These are phyloP conservation scores for Diplodus sargus DNA, from an alignment of 2,797 vertebrate genomes.

Conservation along the genomic window DNA sequence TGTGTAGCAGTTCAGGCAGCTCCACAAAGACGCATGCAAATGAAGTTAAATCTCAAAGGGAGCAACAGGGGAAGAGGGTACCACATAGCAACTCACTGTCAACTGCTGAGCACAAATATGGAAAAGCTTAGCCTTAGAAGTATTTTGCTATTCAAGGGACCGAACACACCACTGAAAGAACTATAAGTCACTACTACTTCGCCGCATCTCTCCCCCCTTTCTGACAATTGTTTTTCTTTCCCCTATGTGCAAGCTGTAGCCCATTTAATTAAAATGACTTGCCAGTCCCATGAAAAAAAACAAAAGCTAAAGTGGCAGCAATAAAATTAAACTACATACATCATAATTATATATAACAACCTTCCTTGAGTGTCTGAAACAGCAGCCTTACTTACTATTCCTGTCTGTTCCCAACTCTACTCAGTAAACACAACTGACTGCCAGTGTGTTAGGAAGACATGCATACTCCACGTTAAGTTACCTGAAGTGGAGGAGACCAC, in stretches of 20 bases:
- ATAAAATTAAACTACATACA: conserved; percentile 46
- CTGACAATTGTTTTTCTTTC: conserved; percentile 30
- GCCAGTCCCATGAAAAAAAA: conserved; percentile 11
- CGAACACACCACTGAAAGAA: conserved; percentile 48
- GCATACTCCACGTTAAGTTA: conserved; percentile 50
- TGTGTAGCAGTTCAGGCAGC: conserved; percentile 63
- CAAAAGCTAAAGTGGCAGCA: conserved; percentile 13
- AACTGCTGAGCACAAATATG: conserved; percentile 63
- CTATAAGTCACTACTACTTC: conserved; percentile 15
- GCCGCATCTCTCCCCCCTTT: neutral
- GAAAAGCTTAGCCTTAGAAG: conserved; percentile 61
- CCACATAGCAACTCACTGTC: conserved; percentile 66
- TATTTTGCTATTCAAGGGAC: conserved; percentile 56
- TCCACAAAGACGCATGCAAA: conserved; percentile 77
- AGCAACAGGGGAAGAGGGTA: conserved; percentile 62
- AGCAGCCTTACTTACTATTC: conserved; percentile 52
- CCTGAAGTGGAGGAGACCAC: conserved; percentile 35
- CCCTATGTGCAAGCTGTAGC: conserved; percentile 13
- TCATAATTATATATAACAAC: conserved; percentile 49
- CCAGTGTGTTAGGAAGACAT: conserved; percentile 41
- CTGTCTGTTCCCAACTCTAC: conserved; percentile 46
- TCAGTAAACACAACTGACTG: conserved; percentile 51
- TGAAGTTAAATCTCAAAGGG: conserved; percentile 70
- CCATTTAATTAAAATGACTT: conserved; percentile 46
- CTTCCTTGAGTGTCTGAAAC: conserved; percentile 46